phyloP scores from a whole-genome alignment of 2,888 invertebrate genomes.

The Watsonalla binaria region DNA sequence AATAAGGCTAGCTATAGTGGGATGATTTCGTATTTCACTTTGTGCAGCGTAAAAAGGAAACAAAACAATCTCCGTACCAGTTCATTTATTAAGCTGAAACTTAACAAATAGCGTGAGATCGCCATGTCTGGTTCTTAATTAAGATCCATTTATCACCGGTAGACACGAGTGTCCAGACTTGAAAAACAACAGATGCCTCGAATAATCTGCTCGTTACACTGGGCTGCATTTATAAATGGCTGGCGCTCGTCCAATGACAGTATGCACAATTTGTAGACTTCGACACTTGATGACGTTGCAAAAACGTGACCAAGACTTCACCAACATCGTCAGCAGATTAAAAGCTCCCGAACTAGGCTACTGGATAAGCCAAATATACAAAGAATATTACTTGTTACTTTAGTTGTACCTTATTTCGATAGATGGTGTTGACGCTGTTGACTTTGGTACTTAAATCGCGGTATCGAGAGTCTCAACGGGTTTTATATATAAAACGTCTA shows the following conservation, averaged over 20 bases:
- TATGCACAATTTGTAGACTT: conserved; percentile 55
- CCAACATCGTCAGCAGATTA: conserved; percentile 21
- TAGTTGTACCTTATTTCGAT: too few species aligned
- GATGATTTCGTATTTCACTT: too few species aligned
- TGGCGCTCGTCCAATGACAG: conserved; percentile 55
- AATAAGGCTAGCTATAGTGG: too few species aligned
- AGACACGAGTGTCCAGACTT: conserved; percentile 6
- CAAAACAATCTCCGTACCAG: too few species aligned
- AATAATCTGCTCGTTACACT: conserved; percentile 57
- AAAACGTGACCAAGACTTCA: conserved; percentile 54
- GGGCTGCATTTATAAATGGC: conserved; percentile 62
- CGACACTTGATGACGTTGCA: conserved; percentile 46
- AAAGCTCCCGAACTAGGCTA: conserved; percentile 1
- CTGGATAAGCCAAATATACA: too few species aligned
- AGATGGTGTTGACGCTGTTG: too few species aligned
- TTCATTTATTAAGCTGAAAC: too few species aligned
- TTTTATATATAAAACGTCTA: too few species aligned
- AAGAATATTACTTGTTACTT: too few species aligned
- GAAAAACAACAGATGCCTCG: conserved; percentile 20
- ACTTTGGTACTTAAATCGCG: too few species aligned
- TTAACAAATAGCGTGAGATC: neutral
- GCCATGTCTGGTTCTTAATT: neutral
- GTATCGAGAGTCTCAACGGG: too few species aligned
- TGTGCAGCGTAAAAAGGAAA: too few species aligned
- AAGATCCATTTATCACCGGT: conserved; percentile 4